Evolutionary conservation across 1,140 invertebrate genomes (phyloP).

Genomic region (Araneus ventricosus): DNA sequence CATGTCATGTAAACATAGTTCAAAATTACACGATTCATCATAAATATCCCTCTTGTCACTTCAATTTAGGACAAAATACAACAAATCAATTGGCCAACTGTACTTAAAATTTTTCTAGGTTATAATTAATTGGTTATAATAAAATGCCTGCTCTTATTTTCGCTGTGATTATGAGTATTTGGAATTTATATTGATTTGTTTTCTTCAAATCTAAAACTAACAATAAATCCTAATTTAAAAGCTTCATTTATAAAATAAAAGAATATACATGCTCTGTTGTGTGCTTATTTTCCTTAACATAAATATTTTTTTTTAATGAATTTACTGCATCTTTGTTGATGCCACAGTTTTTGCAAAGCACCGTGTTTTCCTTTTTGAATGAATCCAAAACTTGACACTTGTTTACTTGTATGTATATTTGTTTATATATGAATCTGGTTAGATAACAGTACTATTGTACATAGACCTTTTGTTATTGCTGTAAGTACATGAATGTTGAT

Average conservation of each 20-base stretch:
- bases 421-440: conserved; percentile 1
- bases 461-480: conserved; percentile 57
- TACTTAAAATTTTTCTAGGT: too few relatives aligned
- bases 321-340: background rate
- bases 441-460: conserved; percentile 32
- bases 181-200: too few relatives aligned
- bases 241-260: background rate
- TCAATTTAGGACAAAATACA: too few relatives aligned
- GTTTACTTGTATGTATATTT: conserved; percentile 7
- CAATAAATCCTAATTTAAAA: background rate
- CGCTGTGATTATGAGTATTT: too few relatives aligned
- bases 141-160: too few relatives aligned
- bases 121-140: too few relatives aligned
- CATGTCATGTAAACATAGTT: too few relatives aligned
- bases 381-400: background rate
- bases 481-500: conserved; percentile 68
- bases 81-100: too few relatives aligned
- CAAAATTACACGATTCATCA: too few relatives aligned
- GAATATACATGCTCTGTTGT: background rate
- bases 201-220: too few relatives aligned
- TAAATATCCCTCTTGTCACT: too few relatives aligned
- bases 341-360: background rate
- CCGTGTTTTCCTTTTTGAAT: background rate
- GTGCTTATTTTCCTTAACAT: background rate
- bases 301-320: background rate